Base-by-base conservation (phyloP, 1,140 invertebrate species). In the Atopsyche davidsoni region DNA sequence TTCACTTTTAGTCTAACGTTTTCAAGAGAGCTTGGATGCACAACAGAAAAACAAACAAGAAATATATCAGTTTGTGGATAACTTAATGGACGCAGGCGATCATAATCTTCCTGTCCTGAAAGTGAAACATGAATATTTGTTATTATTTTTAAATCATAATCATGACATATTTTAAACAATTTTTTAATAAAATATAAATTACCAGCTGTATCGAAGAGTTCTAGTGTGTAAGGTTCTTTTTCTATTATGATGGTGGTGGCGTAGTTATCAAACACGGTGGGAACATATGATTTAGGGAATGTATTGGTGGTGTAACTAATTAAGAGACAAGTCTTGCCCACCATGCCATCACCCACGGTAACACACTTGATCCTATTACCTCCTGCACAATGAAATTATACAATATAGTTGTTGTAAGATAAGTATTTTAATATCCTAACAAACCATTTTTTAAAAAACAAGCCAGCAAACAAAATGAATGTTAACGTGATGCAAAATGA, bases 181-280 rank as follows among this genome's bases (percentile, higher is more conserved):
- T 6, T 10, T 2, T 21, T 40, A 40, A 50, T 66, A 64, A 64
- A 72, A 81, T n/a, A n/a, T n/a, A n/a, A n/a, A n/a, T n/a, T n/a
- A n/a, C n/a, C n/a, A 55, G 81, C 81, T 32, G 81, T 85, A 65
- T 83, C 82, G 69, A 85, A 85, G 34, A 87, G 64, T 39, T 85
- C 84, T 41, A 87, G 66, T 19, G 84, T 86, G 62, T 87, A 87
- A 11, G 85, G 85, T 59, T 87, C 86, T 16, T 83, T 85, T 36
- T 81, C 80, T 55, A 85, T 83, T 81, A 84, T 86, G 22, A 85
- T 81, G 19, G 83, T 85, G 3, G 85, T 83, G 3, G 83, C 82
- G 78, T 86, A 86, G 62, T 86, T 86, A 62, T 86, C 83, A 68
- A 86, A 86, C 69, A 82, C 80, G 38, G 84, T 86, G 23, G 84